Base-by-base conservation (phyloP, 1,140 invertebrate species). In the Brachionus manjavacas region DNA sequence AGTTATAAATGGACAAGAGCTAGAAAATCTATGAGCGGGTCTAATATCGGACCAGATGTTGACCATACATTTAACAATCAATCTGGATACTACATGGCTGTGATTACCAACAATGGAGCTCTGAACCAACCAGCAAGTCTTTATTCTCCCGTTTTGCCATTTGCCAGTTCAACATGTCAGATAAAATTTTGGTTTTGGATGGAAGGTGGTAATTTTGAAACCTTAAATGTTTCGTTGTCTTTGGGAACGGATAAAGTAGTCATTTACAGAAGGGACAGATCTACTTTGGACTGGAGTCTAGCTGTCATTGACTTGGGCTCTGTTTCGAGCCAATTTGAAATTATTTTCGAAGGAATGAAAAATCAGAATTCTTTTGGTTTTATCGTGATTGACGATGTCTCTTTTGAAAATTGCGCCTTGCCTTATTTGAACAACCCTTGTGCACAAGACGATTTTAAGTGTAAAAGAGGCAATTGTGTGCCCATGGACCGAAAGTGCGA, bases 131-230 rank as follows among this genome's bases (percentile, higher is more conserved):
- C 91, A 0, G 93, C 93, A 0, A 91, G 93, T 16, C 90, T 94
- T 4, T 70, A 39, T 16, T 70, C 81, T 25, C 64, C 64, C 6
- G 16, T 11, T 11, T 16, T 68, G 25, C 64, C 64, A 31, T 84
- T 74, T 14, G 46, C 60, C n/a, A 70, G 60, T 43, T 68, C 81
- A 12, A 91, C 91, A 16, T 94, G 93, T 86, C 93, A 94, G 78
- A 90, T 91, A 16, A 84, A 84, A 16, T 93, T 95, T 88, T 94
- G 92, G 91, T 93, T 91, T 86, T 93, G 94, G 86, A 94, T 95
- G 93, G 94, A 91, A 87, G 94, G 93, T n/a, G 68, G 6, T 8
- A 39, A 20, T 28, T 28, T 14, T 3, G 52, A 43, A 39, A 20
- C 23, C 6, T 46, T 81, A 14, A 87, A 87, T 84, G 90, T 90